Evolutionary conservation across 2,797 vertebrate species (phyloP).

Genomic region (Danio aesculapii): DNA sequence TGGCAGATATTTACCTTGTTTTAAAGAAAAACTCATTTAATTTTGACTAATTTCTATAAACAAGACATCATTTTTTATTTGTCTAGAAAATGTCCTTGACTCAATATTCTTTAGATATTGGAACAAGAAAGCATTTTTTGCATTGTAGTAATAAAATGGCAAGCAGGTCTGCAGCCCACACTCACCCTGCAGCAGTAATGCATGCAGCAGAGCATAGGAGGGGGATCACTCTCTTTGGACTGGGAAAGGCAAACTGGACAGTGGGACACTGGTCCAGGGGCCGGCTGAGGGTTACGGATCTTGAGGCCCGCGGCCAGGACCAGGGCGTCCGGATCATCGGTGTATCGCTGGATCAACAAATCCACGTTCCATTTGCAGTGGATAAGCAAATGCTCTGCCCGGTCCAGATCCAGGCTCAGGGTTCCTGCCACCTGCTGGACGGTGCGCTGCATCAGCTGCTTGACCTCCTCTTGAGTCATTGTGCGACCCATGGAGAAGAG

Average conservation of each 20-base stretch:
- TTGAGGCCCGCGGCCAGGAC: slow-evolving; percentile 86
- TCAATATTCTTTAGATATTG: no score
- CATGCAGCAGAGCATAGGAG: slow-evolving; percentile 87
- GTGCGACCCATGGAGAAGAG: slow-evolving; percentile 91
- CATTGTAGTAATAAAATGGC: no score
- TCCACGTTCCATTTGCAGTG: slow-evolving; percentile 94
- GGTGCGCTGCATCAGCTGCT: slow-evolving; percentile 88
- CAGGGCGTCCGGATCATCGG: slow-evolving; percentile 84
- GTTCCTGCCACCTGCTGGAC: slow-evolving; percentile 90
- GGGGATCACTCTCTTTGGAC: slow-evolving; percentile 67
- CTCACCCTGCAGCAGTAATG: slow-evolving; percentile 95
- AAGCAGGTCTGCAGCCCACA: not conserved
- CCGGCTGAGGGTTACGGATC: slow-evolving; percentile 74
- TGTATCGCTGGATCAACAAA: slow-evolving; percentile 87
- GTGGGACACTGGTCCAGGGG: slow-evolving; percentile 71
- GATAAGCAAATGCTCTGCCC: slow-evolving; percentile 88
- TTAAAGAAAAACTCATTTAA: no score
- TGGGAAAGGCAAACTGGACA: slow-evolving; percentile 89
- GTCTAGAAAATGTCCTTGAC: no score
- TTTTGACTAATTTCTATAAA: no score
- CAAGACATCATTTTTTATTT: no score
- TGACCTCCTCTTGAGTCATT: slow-evolving; percentile 90
- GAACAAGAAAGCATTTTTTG: no score
- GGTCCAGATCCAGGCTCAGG: slow-evolving; percentile 84
- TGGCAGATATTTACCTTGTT: no score